Evolutionary conservation across 2,113 vertebrate species (phyloP).

Genomic region (Pao palembangensis): DNA sequence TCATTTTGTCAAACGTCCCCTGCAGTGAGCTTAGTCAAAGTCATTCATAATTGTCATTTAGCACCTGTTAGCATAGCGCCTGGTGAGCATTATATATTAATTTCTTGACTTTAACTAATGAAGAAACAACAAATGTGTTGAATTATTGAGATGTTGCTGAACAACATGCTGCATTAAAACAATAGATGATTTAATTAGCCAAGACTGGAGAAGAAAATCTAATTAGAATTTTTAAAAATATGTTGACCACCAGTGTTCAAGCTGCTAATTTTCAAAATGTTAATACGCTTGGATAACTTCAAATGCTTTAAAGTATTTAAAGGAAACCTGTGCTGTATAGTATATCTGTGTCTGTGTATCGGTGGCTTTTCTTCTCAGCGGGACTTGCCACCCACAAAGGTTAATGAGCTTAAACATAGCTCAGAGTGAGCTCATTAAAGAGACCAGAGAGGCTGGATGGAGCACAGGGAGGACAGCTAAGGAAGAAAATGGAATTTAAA

Average conservation of each 20-base stretch:
- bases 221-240: not conserved
- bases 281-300: conserved; percentile 27
- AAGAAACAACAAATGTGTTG: no score
- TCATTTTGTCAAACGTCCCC: no score
- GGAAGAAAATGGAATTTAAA: conserved; percentile 24
- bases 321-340: conserved; percentile 21
- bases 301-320: conserved; percentile 21
- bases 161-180: not conserved
- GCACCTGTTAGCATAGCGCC: no score
- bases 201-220: not conserved
- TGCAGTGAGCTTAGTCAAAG: no score
- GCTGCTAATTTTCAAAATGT: not conserved
- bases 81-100: no score
- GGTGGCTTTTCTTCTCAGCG: conserved; percentile 58
- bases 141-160: no score
- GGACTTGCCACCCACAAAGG: conserved; percentile 77
- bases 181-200: not conserved
- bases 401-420: conserved; percentile 89
- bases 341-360: conserved; percentile 47
- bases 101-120: no score
- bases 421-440: conserved; percentile 88
- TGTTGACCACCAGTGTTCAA: not conserved
- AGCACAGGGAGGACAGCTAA: conserved; percentile 23
- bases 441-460: conserved; percentile 52
- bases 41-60: no score